Conservation (phyloP, 2,888 invertebrate genomes). For the Prionchulus punctatus region DNA sequence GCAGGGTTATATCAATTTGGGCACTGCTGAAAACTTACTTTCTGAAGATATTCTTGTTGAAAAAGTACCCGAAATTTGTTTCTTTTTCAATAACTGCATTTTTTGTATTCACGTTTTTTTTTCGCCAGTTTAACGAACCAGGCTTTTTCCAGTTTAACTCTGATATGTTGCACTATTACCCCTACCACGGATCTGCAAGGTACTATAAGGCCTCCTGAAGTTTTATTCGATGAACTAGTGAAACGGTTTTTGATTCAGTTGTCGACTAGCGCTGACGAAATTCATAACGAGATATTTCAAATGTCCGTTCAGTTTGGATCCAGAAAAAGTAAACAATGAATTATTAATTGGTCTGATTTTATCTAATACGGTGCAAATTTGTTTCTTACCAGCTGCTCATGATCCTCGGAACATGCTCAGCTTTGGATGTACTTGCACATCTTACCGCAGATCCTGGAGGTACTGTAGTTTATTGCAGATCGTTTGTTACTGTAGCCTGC, state of each 20-base stretch:
- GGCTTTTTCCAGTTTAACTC: background rate
- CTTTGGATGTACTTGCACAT: background rate
- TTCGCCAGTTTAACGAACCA: no score
- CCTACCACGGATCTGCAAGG: slow-evolving; percentile 1
- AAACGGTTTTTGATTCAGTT: background rate
- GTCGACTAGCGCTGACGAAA: background rate
- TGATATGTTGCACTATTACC: slow-evolving; percentile 3
- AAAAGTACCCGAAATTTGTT: background rate
- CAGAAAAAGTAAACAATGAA: background rate
- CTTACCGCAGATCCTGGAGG: background rate
- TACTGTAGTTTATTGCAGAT: background rate
- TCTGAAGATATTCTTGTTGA: background rate
- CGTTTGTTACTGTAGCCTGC: background rate
- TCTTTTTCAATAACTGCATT: no score
- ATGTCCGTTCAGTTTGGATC: background rate
- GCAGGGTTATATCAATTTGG: slow-evolving; percentile 3
- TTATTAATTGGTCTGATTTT: background rate
- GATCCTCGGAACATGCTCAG: background rate
- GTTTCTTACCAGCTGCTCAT: background rate
- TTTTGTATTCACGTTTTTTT: no score
- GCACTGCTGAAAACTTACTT: slow-evolving; percentile 3
- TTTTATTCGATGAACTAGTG: background rate
- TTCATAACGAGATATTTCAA: background rate
- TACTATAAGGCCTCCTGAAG: background rate
- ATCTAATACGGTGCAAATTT: background rate